Evolutionary conservation across 2,797 vertebrate genomes (phyloP).

Genomic region (Mus minutoides): DNA sequence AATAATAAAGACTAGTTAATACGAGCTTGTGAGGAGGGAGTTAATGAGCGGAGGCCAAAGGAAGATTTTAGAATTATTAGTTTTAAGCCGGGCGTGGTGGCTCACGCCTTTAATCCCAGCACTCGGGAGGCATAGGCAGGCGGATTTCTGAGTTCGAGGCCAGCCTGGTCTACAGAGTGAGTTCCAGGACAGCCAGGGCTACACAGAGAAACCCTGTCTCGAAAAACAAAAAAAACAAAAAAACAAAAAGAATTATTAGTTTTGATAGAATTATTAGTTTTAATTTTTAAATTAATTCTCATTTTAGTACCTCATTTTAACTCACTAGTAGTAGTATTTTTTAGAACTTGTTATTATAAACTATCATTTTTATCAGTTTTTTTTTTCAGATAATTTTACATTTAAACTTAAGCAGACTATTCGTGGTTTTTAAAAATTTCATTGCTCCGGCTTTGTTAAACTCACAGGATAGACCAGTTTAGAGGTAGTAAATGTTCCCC

Average conservation of each 20-base stretch:
- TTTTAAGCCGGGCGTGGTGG: no score
- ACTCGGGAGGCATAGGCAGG: no score
- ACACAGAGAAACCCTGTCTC: no score
- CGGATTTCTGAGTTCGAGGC: no score
- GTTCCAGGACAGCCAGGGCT: no score
- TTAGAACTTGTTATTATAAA: background rate
- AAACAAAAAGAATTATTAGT: no score
- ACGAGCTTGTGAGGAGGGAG: background rate
- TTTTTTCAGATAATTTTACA: background rate
- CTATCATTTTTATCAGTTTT: background rate
- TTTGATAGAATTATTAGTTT: no score
- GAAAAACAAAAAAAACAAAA: no score
- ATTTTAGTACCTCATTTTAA: background rate
- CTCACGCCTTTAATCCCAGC: no score
- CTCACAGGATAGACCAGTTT: background rate
- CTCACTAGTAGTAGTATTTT: background rate
- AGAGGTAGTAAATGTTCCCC: background rate
- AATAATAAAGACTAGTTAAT: background rate
- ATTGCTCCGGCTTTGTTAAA: background rate
- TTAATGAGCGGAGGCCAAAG: background rate
- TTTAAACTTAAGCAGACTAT: background rate
- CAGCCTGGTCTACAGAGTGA: no score
- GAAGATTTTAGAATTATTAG: no score
- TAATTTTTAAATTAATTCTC: background rate
- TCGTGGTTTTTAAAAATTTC: background rate